Percentiles rank a stretch among this genome's conserved stretches.
Conservation (phyloP, 1,140 invertebrate genomes). For the Caerostris extrusa region DNA sequence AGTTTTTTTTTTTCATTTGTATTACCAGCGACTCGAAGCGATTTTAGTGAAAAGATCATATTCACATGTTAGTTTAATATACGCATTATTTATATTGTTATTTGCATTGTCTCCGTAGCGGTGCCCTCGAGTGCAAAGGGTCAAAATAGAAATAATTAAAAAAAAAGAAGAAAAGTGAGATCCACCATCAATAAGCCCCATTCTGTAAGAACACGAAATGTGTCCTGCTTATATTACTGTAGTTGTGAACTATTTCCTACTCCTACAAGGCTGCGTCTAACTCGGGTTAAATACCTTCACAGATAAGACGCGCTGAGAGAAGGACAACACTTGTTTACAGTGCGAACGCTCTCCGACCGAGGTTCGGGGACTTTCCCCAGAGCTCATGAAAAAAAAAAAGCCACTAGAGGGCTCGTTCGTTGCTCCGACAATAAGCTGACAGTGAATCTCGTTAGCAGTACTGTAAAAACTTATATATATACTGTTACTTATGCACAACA, state of each 20-base stretch:
- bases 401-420: background rate
- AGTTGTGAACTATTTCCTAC: conserved; percentile 33
- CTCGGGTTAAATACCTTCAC: conserved; percentile 19
- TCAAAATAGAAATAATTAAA: background rate
- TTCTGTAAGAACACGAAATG: background rate
- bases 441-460: background rate
- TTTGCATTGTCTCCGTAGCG: too few relatives aligned
- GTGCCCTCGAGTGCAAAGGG: too few relatives aligned
- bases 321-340: background rate
- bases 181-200: conserved; percentile 40
- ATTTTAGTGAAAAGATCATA: too few relatives aligned
- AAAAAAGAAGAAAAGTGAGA: background rate
- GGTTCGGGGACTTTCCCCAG: conserved; percentile 67
- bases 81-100: too few relatives aligned
- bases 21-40: too few relatives aligned
- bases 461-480: too few relatives aligned
- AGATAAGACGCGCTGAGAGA: background rate
- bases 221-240: conserved; percentile 20
- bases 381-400: background rate
- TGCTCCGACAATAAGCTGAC: conserved; percentile 18
- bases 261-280: background rate
- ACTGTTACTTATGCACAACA: too few relatives aligned
- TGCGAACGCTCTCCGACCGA: background rate
- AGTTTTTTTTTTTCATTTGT: too few relatives aligned
- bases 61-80: too few relatives aligned